Conservation (phyloP, 2,113 vertebrate genomes). For the Phocoena phocoena region DNA sequence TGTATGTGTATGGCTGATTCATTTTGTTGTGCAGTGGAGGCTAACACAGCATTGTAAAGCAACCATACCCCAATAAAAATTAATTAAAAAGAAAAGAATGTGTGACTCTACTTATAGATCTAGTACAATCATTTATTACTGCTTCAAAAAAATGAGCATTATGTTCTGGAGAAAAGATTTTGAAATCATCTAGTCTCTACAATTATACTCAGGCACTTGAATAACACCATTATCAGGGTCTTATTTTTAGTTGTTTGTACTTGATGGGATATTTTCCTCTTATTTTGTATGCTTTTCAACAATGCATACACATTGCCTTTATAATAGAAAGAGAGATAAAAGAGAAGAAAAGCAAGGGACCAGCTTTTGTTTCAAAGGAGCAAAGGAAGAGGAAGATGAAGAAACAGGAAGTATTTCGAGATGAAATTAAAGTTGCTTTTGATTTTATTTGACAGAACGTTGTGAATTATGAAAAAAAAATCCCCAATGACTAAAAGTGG, state of each 20-base stretch:
- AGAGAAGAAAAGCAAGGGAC: not conserved
- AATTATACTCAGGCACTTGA: not conserved
- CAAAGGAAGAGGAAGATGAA: conserved; percentile 32
- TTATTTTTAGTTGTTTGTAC: not conserved
- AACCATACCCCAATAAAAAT: too few species aligned
- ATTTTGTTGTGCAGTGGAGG: too few species aligned
- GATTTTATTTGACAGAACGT: conserved; percentile 54
- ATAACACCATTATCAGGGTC: not conserved
- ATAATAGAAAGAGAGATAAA: not conserved
- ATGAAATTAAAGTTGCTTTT: conserved; percentile 59
- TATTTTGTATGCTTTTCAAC: not conserved
- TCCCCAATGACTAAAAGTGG: conserved; percentile 44
- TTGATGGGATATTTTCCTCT: conserved; percentile 2
- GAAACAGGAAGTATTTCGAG: conserved; percentile 58
- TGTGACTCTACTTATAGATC: not conserved
- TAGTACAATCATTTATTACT: not conserved
- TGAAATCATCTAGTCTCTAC: not conserved
- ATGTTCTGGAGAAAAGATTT: not conserved
- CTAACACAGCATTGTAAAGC: too few species aligned
- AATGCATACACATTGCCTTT: not conserved
- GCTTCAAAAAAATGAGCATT: not conserved
- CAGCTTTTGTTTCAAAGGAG: conserved; percentile 34
- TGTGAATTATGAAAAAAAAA: conserved; percentile 34
- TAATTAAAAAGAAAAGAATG: not conserved
- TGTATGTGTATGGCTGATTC: too few species aligned